Evolutionary conservation across 2,888 invertebrate genomes (phyloP).

Genomic region (Eretmocerus hayati): DNA sequence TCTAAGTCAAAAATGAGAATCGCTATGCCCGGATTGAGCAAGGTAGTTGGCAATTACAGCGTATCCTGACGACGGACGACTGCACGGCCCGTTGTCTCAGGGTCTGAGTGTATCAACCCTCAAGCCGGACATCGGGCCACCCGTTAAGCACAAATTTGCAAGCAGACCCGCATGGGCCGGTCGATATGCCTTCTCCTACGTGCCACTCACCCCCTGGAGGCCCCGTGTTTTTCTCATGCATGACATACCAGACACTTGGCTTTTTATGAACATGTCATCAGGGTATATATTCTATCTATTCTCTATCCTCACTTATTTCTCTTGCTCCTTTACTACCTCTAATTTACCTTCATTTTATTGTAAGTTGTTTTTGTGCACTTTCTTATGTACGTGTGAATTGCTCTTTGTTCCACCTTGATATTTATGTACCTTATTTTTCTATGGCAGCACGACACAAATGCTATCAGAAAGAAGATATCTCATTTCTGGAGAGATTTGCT

Average conservation of each 20-base stretch:
- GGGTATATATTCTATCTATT: slow-evolving; percentile 52
- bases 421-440: no score
- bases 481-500: no score
- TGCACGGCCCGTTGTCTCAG: slow-evolving; percentile 39
- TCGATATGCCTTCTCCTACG: slow-evolving; percentile 83
- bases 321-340: background rate
- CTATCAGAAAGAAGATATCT: no score
- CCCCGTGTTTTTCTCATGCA: slow-evolving; percentile 74
- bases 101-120: slow-evolving; percentile 34
- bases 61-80: no score
- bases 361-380: background rate
- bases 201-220: slow-evolving; percentile 74
- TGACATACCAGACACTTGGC: slow-evolving; percentile 67
- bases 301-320: slow-evolving; percentile 10
- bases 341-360: background rate
- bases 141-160: slow-evolving; percentile 46
- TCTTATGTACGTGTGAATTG: no score
- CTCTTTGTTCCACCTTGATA: no score
- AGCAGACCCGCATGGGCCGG: slow-evolving; percentile 74
- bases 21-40: no score
- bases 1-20: no score
- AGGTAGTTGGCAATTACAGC: no score
- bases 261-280: slow-evolving; percentile 74
- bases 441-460: no score
- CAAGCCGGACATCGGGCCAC: slow-evolving; percentile 50